Evolutionary conservation across 2,113 vertebrate species (phyloP), one percentile per base, ranked within the genome.

Genomic region (Mystacornis crossleyi): DNA sequence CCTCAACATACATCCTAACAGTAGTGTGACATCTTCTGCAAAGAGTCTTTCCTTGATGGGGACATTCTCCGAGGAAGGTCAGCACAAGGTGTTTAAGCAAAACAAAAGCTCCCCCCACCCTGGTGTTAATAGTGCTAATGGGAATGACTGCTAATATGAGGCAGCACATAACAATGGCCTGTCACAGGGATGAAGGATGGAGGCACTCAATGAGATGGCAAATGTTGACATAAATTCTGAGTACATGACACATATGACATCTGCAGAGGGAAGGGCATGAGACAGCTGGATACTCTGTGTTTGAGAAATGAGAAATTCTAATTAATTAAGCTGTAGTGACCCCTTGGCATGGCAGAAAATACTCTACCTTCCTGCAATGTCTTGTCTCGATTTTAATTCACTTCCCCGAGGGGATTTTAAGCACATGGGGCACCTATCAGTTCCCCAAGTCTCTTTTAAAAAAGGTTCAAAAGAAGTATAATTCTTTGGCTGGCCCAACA

Each of bases 171-270:
- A 81, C 82, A 92, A 50, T 20, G 34, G 60, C 70, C 48, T 61
- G 47, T 60, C 74, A 67, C 38, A 7, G 4, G 0, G 36, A 16
- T 48, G 67, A 96, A 88, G 91, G 67, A 93, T 45, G 47, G n/a
- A 81, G 47, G 40, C 73, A 84, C 18, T 89, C 86, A 78, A 5
- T 5, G 26, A 69, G 57, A 93, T 65, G 65, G 75, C 72, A 90
- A 94, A 94, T 34, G 73, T 67, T 89, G 69, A 81, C 85, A 96
- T 90, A 94, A 95, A 97, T 95, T 94, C 82, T n/a, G 20, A 71
- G 13, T 61, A 33, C 43, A 34, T 81, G 89, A 81, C 86, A 89
- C 24, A 45, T 48, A 53, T 8, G 82, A 92, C 89, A 95, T 94
- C 31, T 81, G 69, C 1, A 6, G 67, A 55, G 28, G 51, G 81